Evolutionary conservation across 2,888 invertebrate genomes (phyloP).

Genomic region (Labia minor): DNA sequence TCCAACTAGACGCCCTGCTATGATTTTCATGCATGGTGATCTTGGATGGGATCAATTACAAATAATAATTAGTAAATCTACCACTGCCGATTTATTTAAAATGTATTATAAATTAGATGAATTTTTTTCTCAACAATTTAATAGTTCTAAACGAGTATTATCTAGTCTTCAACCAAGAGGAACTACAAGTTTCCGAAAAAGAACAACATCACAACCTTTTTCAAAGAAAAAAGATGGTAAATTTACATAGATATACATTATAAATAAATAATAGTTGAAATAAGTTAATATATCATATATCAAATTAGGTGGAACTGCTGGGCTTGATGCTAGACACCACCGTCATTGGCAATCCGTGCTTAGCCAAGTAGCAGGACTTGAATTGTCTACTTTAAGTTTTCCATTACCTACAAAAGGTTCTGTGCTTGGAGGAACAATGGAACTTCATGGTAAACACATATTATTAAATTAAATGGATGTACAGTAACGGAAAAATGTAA

Average conservation of each 20-base stretch:
- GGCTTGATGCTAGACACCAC: slow-evolving; percentile 65
- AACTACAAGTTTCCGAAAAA: slow-evolving; percentile 27
- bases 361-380: slow-evolving; percentile 66
- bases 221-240: background rate
- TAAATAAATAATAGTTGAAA: too few relatives aligned
- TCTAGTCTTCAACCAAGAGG: slow-evolving; percentile 53
- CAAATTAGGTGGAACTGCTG: slow-evolving; percentile 32
- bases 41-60: slow-evolving; percentile 93
- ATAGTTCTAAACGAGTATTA: slow-evolving; percentile 86
- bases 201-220: slow-evolving; percentile 15
- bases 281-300: too few relatives aligned
- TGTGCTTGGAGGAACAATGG: slow-evolving; percentile 77
- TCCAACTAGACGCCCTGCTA: slow-evolving; percentile 66
- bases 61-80: slow-evolving; percentile 92
- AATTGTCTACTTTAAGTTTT: slow-evolving; percentile 59
- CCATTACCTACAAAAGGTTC: slow-evolving; percentile 61
- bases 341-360: slow-evolving; percentile 91
- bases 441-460: slow-evolving; percentile 50
- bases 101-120: slow-evolving; percentile 95
- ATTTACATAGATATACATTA: too few relatives aligned
- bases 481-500: too few relatives aligned
- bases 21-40: slow-evolving; percentile 85
- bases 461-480: background rate
- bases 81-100: slow-evolving; percentile 91
- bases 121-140: slow-evolving; percentile 96